A percentile compares a stretch with the other conserved stretches of the same genome.
Conservation (phyloP, 2,888 invertebrate species). For the Dryococelus australis region DNA sequence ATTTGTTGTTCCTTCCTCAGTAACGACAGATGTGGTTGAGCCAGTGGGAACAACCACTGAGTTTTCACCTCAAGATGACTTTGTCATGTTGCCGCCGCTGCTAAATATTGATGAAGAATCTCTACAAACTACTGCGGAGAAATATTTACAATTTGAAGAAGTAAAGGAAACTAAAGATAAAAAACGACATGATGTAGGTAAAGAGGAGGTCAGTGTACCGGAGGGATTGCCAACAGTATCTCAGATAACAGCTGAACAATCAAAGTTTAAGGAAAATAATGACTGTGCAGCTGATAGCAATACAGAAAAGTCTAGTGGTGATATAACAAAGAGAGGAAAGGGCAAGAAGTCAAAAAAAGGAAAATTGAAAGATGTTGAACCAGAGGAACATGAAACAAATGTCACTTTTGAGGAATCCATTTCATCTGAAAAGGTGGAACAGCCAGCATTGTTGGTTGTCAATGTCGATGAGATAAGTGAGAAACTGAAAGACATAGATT, state of each 20-base stretch:
- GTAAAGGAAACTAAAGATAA: not conserved
- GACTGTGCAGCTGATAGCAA: not conserved
- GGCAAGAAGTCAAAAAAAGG: conserved; percentile 58
- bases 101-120: not conserved
- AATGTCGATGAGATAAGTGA: not conserved
- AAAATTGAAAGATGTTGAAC: conserved; percentile 57
- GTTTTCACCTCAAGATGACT: not conserved
- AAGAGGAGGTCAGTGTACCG: not conserved
- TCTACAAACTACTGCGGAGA: not conserved
- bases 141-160: not conserved
- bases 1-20: not conserved
- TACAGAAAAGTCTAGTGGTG: not conserved
- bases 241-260: not conserved
- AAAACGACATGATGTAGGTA: not conserved
- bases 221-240: not conserved
- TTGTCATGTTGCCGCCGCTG: not conserved
- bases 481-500: not conserved
- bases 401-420: not conserved
- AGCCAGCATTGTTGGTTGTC: not conserved
- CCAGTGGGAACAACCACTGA: not conserved
- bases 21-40: not conserved
- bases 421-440: not conserved
- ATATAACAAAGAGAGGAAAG: not conserved
- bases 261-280: not conserved
- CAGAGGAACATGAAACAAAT: not conserved